Evolutionary conservation across 2,113 vertebrate genomes (phyloP).

Genomic region (Ciconia stormi): DNA sequence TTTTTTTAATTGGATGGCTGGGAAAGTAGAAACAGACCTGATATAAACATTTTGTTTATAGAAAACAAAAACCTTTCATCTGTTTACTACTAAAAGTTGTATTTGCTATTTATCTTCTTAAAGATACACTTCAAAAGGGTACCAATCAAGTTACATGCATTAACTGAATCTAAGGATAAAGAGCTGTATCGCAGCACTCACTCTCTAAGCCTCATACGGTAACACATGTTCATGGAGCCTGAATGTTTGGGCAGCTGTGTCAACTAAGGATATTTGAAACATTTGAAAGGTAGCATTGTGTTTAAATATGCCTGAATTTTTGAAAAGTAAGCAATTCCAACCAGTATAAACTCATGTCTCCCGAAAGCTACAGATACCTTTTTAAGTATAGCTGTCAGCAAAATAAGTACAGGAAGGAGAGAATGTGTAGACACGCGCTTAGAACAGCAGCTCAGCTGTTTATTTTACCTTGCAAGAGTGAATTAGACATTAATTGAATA

Average conservation of each 20-base stretch:
- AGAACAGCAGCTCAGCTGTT: not conserved
- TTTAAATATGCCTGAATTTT: not conserved
- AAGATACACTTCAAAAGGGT: not conserved
- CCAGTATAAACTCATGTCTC: not conserved
- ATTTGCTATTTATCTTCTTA: slow-evolving; percentile 39
- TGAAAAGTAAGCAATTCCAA: not conserved
- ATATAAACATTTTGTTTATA: slow-evolving; percentile 51
- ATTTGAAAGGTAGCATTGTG: not conserved
- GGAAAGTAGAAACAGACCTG: not conserved
- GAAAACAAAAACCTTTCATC: not conserved
- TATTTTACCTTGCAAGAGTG: not conserved
- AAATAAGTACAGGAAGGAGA: not conserved
- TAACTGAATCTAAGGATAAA: not conserved
- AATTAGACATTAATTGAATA: not conserved
- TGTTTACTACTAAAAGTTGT: slow-evolving; percentile 55
- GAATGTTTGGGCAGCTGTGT: slow-evolving; percentile 55
- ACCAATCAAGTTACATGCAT: not conserved
- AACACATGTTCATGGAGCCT: not conserved
- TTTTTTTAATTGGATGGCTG: not conserved
- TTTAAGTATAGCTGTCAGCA: not conserved
- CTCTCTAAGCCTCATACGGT: not conserved
- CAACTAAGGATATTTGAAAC: slow-evolving; percentile 13
- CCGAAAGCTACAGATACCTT: not conserved
- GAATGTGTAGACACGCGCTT: not conserved
- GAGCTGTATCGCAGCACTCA: not conserved